Evolutionary conservation across 1,140 invertebrate genomes (phyloP).

Genomic region (Drosophila persimilis): DNA sequence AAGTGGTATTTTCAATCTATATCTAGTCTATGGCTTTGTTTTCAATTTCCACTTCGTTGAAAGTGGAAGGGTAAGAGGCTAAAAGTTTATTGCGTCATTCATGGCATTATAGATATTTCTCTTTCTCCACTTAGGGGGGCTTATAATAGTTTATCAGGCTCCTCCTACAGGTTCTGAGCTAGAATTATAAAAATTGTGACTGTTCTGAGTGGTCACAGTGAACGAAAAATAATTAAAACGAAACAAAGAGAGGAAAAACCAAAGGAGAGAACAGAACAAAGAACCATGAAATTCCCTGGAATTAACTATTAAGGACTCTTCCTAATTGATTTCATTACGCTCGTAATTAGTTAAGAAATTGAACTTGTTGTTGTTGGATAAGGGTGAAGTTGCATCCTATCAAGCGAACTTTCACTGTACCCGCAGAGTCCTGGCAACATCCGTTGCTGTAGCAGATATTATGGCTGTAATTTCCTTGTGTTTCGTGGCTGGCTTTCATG

Average conservation of each 20-base stretch:
- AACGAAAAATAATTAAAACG: background rate
- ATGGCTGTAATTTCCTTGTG: constrained; percentile 66
- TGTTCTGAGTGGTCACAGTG: constrained; percentile 1
- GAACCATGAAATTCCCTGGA: constrained; percentile 34
- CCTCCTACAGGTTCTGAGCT: too few species aligned
- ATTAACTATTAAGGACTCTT: constrained; percentile 16
- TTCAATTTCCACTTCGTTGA: too few species aligned
- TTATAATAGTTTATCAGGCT: too few species aligned
- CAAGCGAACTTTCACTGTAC: constrained; percentile 37
- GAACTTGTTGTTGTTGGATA: constrained; percentile 11
- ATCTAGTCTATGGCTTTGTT: too few species aligned
- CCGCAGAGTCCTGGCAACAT: constrained; percentile 13
- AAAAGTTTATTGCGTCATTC: too few species aligned
- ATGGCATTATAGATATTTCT: too few species aligned
- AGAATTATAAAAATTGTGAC: too few species aligned
- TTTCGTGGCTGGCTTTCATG: constrained; percentile 44
- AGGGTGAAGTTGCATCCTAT: constrained; percentile 6
- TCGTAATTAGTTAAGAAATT: constrained; percentile 34
- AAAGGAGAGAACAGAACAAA: constrained; percentile 2
- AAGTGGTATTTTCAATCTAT: background rate
- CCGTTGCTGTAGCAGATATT: constrained; percentile 24
- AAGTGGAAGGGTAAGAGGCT: too few species aligned
- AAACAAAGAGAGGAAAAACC: constrained; percentile 16
- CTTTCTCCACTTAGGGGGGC: too few species aligned
- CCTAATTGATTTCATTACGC: constrained; percentile 41